Evolutionary conservation across 2,113 vertebrate species (phyloP).

Genomic region (Pipa parva): DNA sequence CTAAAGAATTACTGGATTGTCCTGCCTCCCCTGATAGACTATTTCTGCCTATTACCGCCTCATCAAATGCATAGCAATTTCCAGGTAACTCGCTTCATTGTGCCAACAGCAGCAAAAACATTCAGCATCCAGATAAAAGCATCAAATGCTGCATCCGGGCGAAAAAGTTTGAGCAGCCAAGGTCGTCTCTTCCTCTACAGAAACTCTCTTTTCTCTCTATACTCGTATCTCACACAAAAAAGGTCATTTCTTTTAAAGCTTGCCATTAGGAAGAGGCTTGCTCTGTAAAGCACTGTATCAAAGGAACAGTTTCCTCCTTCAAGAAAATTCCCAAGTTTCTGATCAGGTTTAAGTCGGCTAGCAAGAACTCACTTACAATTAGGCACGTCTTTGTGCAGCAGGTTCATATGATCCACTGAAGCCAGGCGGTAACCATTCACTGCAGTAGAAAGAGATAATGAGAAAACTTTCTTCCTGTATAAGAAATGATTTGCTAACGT

Average conservation of each 20-base stretch:
- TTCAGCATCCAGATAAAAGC: conserved; percentile 28
- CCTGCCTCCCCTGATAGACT: neutral
- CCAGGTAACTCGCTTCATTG: conserved; percentile 14
- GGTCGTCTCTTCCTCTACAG: conserved; percentile 63
- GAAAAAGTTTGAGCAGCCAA: conserved; percentile 65
- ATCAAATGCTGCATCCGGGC: conserved; percentile 52
- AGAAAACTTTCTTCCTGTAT: conserved; percentile 51
- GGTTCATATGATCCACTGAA: conserved; percentile 57
- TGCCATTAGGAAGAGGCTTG: conserved; percentile 66
- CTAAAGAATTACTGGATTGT: too few relatives aligned
- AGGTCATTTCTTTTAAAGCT: conserved; percentile 68
- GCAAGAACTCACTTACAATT: conserved; percentile 61
- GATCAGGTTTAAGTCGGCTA: conserved; percentile 63
- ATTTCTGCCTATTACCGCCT: conserved; percentile 17
- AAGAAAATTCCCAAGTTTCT: conserved; percentile 67
- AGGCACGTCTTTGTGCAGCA: conserved; percentile 53
- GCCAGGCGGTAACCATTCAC: conserved; percentile 48
- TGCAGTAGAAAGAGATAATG: conserved; percentile 50
- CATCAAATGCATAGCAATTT: neutral
- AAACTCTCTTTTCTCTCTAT: conserved; percentile 62
- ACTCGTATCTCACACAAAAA: conserved; percentile 65
- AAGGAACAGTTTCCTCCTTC: conserved; percentile 47
- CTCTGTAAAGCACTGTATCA: conserved; percentile 70
- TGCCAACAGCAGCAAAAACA: conserved; percentile 15
- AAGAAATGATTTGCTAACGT: conserved; percentile 19